Percentiles rank a stretch among this genome's conserved stretches.
Evolutionary conservation across 2,888 invertebrate genomes (phyloP).

Genomic region (Acanthococcus lagerstroemiae): DNA sequence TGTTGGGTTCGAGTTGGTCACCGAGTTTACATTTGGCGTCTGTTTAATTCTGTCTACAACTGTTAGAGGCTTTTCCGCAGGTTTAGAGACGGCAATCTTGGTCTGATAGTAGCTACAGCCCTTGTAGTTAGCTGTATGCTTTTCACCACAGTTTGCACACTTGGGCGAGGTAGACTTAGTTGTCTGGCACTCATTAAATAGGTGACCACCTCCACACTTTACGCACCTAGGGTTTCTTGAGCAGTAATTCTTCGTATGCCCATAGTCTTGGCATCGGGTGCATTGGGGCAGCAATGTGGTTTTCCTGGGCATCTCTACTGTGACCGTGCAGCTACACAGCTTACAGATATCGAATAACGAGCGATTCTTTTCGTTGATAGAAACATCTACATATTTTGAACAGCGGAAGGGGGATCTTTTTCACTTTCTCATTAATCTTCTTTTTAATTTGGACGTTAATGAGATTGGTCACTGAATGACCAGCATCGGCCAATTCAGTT

Average conservation of each 20-base stretch:
- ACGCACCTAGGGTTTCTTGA: not conserved
- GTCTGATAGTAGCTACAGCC: not conserved
- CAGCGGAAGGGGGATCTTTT: not conserved
- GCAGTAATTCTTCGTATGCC: constrained; percentile 3
- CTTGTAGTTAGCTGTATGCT: not conserved
- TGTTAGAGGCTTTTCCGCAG: not conserved
- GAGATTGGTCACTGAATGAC: not conserved
- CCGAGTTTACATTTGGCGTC: not conserved
- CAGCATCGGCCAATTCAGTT: not conserved
- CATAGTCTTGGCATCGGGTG: not conserved
- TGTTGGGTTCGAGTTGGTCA: not conserved
- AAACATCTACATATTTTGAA: not conserved
- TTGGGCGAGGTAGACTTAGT: not conserved
- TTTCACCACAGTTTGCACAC: not conserved
- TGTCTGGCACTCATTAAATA: not conserved
- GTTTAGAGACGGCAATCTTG: not conserved
- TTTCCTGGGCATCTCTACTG: not conserved
- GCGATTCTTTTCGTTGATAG: not conserved
- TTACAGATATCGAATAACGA: not conserved
- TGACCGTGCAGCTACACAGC: not conserved
- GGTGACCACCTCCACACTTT: not conserved
- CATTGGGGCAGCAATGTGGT: not conserved
- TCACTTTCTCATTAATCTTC: not conserved
- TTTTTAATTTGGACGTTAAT: not conserved
- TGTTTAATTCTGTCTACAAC: not conserved